Evolutionary conservation across 2,797 vertebrate species (phyloP).

Genomic region (Scomberomorus guttatus): DNA sequence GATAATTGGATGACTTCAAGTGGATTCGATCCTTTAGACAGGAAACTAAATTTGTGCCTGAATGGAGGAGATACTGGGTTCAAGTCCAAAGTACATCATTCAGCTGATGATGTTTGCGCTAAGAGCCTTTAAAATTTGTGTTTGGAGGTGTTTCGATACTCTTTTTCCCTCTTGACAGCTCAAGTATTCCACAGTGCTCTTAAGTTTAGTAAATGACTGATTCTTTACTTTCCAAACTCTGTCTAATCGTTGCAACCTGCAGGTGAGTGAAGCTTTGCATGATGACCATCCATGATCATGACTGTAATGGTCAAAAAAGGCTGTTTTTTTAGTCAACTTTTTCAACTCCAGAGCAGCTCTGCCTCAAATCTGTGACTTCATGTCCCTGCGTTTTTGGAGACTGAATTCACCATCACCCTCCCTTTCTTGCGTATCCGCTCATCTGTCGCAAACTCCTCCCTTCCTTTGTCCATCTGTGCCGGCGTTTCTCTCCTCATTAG

Average conservation of each 20-base stretch:
- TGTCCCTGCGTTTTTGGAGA: neutral
- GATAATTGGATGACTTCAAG: neutral
- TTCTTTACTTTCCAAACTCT: neutral
- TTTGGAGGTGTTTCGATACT: neutral
- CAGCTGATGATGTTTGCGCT: neutral
- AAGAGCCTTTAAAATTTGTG: neutral
- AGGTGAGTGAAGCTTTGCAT: neutral
- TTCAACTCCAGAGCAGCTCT: neutral
- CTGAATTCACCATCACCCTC: constrained; percentile 31
- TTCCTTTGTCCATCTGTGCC: constrained; percentile 56
- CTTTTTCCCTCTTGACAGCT: neutral
- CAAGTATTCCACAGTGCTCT: neutral
- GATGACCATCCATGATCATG: neutral
- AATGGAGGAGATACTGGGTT: neutral
- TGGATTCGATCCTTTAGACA: neutral
- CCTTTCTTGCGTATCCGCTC: constrained; percentile 20
- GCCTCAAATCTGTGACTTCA: neutral
- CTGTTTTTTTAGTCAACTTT: neutral
- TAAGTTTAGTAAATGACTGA: neutral
- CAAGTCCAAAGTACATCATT: constrained; percentile 11
- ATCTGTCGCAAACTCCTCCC: constrained; percentile 52
- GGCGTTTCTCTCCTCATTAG: constrained; percentile 78
- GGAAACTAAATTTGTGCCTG: neutral
- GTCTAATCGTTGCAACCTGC: neutral
- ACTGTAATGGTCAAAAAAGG: neutral